Evolutionary conservation across 1,140 invertebrate genomes (phyloP), one percentile per base, ranked within the genome.

Genomic region (Neoseiulus cucumeris): DNA sequence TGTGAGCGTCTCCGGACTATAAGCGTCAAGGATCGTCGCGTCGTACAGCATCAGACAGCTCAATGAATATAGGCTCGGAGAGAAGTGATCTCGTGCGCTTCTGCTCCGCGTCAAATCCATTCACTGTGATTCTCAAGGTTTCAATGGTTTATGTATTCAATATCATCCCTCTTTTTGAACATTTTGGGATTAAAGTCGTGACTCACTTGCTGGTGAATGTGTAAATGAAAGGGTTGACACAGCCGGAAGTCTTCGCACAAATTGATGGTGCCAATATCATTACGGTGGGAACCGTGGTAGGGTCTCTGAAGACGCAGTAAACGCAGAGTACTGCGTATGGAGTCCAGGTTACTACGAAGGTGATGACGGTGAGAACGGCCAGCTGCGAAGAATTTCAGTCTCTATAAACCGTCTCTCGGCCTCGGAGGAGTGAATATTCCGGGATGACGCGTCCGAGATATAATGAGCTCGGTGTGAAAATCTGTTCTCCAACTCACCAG

Each of bases 161-260:
- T 44, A 44, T n/a, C 12, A n/a, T 44, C 12, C 12, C 42, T 12
- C n/a, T n/a, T n/a, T 12, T n/a, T n/a, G n/a, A 44, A n/a, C n/a
- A 44, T n/a, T 12, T n/a, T 44, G 42, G n/a, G n/a, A n/a, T 44
- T n/a, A 44, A 44, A 44, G 12, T 12, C n/a, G 42, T 12, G 18
- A 47, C 45, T 47, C 45, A 47, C 45, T 47, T 47, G 45, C 18
- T 22, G 5, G 69, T 68, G 18, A 68, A 6, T 39, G 44, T 68
- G 73, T 89, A 89, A 42, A 89, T 87, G 44, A 88, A 76, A 0
- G 87, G 86, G 72, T 89, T 86, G 74, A 87, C 87, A 73, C 86
- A 87, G 41, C 86, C 86, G 18, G 84, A 86, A 44, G 84, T 83
- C 72, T 88, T 88, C 28, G 86, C 86, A 7, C 87, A 80, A 20